Evolutionary conservation across 2,888 invertebrate species (phyloP).

Genomic region (Apamea monoglypha): DNA sequence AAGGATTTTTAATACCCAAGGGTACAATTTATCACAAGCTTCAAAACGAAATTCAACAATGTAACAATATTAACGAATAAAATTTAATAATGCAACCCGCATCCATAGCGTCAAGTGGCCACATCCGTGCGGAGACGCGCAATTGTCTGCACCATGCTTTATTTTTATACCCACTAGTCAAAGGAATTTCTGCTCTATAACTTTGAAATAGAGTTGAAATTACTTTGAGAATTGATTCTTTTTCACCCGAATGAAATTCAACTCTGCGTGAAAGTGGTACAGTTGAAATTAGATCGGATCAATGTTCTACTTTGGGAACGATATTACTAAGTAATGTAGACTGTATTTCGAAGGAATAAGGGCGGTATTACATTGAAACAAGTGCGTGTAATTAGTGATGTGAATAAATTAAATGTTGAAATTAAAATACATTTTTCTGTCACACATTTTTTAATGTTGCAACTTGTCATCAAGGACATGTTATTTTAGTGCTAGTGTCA

Average conservation of each 20-base stretch:
- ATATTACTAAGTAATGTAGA: conserved; percentile 12
- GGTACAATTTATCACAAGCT: conserved; percentile 27
- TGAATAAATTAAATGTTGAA: conserved; percentile 65
- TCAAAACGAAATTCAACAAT: conserved; percentile 56
- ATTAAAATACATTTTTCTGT: conserved; percentile 70
- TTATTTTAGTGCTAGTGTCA: not conserved
- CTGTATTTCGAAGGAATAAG: conserved; percentile 28
- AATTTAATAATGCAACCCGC: conserved; percentile 79
- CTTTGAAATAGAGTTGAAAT: not conserved
- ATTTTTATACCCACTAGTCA: conserved; percentile 67
- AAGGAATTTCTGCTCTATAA: conserved; percentile 43
- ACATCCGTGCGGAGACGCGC: conserved; percentile 81
- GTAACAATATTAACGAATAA: conserved; percentile 66
- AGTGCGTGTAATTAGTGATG: conserved; percentile 64
- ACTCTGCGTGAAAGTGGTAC: conserved; percentile 38
- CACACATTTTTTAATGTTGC: conserved; percentile 51
- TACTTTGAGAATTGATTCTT: conserved; percentile 4
- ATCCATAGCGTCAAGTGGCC: conserved; percentile 79
- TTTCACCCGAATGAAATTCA: conserved; percentile 28
- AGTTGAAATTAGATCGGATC: conserved; percentile 50
- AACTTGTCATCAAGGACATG: conserved; percentile 29
- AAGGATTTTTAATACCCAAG: not conserved
- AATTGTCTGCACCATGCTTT: conserved; percentile 78
- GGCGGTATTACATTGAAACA: conserved; percentile 41
- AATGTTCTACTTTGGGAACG: not conserved